A percentile compares a stretch with the other conserved stretches of the same genome.
Evolutionary conservation across 2,888 invertebrate genomes (phyloP).

Genomic region (Tipula confusa): DNA sequence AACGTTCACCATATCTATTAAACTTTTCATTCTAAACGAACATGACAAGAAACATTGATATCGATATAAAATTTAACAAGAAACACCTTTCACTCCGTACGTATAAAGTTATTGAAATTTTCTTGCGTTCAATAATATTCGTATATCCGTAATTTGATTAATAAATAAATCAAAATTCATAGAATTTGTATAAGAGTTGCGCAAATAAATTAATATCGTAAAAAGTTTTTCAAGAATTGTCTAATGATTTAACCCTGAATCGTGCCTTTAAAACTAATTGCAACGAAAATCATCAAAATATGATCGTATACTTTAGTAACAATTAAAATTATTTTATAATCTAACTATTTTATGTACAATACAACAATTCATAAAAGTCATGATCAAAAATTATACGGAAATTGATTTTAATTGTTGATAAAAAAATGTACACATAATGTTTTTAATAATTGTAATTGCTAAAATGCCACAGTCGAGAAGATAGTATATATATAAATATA

Average conservation of each 20-base stretch:
- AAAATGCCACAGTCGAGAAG: neutral
- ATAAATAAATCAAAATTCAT: neutral
- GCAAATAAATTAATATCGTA: neutral
- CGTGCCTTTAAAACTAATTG: neutral
- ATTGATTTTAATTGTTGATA: conserved; percentile 1
- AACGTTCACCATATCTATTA: neutral
- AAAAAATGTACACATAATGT: neutral
- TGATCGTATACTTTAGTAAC: neutral
- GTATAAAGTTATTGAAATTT: neutral
- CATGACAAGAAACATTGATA: neutral
- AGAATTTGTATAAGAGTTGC: neutral
- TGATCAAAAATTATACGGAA: neutral
- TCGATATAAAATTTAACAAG: neutral
- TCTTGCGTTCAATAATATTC: neutral
- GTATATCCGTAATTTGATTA: neutral
- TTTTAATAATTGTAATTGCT: neutral
- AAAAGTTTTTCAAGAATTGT: neutral
- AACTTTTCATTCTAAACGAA: neutral
- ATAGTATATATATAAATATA: neutral
- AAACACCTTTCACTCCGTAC: conserved; percentile 15
- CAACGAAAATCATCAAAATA: neutral
- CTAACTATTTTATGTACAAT: neutral
- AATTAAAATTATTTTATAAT: neutral
- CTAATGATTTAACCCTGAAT: neutral
- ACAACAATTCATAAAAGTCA: neutral